Conservation (phyloP, 2,113 vertebrate species). For the Dasyprocta punctata region DNA sequence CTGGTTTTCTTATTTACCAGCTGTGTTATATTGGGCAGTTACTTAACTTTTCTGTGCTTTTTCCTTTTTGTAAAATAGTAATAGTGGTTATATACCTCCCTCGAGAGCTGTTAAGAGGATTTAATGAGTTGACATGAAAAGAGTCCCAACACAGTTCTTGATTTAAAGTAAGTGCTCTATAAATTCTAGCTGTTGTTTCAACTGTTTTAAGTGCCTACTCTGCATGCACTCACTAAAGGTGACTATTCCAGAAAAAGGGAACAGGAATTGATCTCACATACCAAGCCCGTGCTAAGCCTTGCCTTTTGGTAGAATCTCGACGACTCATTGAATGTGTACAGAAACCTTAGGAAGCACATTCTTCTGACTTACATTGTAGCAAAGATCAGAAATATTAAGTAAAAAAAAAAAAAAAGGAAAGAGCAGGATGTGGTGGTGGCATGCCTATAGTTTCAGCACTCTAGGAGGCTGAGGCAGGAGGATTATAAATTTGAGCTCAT, state of each 20-base stretch:
- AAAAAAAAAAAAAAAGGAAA: background rate
- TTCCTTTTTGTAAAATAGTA: background rate
- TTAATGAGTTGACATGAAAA: background rate
- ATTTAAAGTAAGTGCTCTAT: background rate
- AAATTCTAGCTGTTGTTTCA: background rate
- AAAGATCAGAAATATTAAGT: slow-evolving; percentile 1
- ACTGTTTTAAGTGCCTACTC: background rate
- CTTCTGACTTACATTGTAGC: background rate
- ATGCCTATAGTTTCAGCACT: background rate
- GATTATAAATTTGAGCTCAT: background rate
- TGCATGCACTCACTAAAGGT: background rate
- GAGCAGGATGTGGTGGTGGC: background rate
- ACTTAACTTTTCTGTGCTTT: background rate
- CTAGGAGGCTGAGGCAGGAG: background rate
- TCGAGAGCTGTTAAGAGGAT: background rate
- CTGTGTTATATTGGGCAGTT: background rate
- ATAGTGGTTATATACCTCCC: background rate
- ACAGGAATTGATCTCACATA: background rate
- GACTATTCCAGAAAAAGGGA: background rate
- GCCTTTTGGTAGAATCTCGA: background rate
- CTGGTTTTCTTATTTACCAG: background rate
- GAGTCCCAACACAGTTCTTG: background rate
- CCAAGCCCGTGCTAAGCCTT: background rate
- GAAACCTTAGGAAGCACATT: background rate
- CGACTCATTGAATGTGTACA: background rate